phyloP scores from a whole-genome alignment of 2,113 vertebrate species.

The Himantopus leucocephalus region DNA sequence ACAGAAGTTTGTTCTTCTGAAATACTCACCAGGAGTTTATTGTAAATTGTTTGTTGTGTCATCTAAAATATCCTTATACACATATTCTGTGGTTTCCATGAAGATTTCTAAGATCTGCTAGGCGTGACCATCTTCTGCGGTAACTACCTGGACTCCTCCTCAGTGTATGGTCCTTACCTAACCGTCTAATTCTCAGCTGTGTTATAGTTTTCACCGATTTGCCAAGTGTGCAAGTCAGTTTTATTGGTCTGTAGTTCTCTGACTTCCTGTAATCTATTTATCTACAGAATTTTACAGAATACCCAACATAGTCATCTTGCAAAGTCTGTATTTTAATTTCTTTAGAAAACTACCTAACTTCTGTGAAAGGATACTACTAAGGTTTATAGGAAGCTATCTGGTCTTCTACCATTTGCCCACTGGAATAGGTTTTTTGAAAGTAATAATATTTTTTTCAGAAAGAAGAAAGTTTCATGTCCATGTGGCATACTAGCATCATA shows the following conservation, averaged over 20 bases:
- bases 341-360: neutral
- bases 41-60: neutral
- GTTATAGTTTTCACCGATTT: neutral
- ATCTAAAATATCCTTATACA: neutral
- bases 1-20: neutral
- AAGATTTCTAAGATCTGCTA: neutral
- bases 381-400: neutral
- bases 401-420: neutral
- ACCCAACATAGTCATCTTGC: neutral
- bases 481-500: neutral
- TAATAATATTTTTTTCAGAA: neutral
- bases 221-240: neutral
- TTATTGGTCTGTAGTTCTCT: neutral
- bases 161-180: neutral
- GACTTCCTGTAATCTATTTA: neutral
- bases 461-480: neutral
- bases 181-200: neutral
- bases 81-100: neutral
- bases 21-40: neutral
- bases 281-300: neutral
- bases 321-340: neutral
- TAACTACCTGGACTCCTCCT: neutral
- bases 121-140: rapidly evolving
- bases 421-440: neutral
- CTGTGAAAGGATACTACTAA: neutral